phyloP scores from a whole-genome alignment of 2,888 invertebrate species.

The Enchytraeus crypticus region DNA sequence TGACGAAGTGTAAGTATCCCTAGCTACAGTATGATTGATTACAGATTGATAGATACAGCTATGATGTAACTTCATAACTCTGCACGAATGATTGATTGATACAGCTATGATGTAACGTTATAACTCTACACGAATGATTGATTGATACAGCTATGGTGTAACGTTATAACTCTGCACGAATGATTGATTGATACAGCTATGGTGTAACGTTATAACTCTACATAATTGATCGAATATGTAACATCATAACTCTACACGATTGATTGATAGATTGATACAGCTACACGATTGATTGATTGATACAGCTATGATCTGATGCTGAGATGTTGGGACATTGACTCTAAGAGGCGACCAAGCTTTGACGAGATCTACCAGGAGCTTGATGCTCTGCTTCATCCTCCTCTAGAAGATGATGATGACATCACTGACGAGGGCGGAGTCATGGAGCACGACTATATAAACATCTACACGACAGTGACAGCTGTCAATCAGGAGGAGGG shows the following conservation, averaged over 20 bases:
- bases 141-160: too few relatives aligned
- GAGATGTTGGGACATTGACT: constrained; percentile 10
- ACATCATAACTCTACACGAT: background rate
- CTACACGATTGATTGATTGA: background rate
- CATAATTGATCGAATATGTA: too few relatives aligned
- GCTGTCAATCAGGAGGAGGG: background rate
- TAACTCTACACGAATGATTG: background rate
- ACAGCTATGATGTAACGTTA: too few relatives aligned
- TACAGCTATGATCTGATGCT: constrained; percentile 16
- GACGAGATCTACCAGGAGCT: constrained; percentile 11
- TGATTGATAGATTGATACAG: background rate
- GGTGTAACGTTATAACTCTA: constrained; percentile 17
- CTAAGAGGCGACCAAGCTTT: constrained; percentile 11
- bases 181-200: constrained; percentile 3
- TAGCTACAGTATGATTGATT: too few relatives aligned
- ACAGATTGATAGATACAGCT: too few relatives aligned
- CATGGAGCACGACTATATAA: constrained; percentile 4
- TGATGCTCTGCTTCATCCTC: constrained; percentile 2
- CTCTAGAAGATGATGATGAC: constrained; percentile 1
- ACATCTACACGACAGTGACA: constrained; percentile 11
- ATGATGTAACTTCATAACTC: background rate
- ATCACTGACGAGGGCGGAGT: background rate
- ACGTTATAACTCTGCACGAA: background rate
- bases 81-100: too few relatives aligned
- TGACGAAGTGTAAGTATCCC: constrained; percentile 33